phyloP scores from a whole-genome alignment of 2,888 invertebrate genomes.

The Pelosia muscerda region DNA sequence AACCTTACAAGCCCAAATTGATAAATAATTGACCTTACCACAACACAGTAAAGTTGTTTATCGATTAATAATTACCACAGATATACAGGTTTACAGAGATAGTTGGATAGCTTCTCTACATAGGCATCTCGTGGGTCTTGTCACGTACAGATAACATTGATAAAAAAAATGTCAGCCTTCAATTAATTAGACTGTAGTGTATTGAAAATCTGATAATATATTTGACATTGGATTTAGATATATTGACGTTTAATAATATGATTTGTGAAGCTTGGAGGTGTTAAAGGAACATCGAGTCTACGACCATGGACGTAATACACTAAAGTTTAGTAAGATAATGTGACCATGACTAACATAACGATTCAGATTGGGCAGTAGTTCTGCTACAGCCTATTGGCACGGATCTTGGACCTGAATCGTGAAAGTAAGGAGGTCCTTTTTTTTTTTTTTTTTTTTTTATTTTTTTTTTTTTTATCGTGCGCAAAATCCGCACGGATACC shows the following conservation, averaged over 20 bases:
- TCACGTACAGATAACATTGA: slow-evolving; percentile 73
- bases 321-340: no score
- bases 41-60: slow-evolving; percentile 22
- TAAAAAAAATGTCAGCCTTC: slow-evolving; percentile 50
- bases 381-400: no score
- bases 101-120: neutral
- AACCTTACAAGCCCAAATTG: slow-evolving; percentile 1
- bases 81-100: slow-evolving; percentile 22
- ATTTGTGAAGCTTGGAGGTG: neutral
- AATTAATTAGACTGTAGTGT: slow-evolving; percentile 35
- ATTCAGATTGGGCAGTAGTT: no score
- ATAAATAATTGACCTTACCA: slow-evolving; percentile 27
- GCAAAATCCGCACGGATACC: no score
- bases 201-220: slow-evolving; percentile 31
- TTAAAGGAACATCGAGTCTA: neutral
- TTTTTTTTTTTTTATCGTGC: no score
- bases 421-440: no score
- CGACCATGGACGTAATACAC: neutral
- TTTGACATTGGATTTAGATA: slow-evolving; percentile 13
- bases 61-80: slow-evolving; percentile 18
- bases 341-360: no score
- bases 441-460: no score
- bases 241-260: neutral
- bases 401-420: no score
- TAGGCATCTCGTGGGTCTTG: slow-evolving; percentile 57